These are phyloP conservation scores for Caenorhabditis sp. DNA, from an alignment of 2,888 invertebrate species.

Conservation along the genomic window DNA sequence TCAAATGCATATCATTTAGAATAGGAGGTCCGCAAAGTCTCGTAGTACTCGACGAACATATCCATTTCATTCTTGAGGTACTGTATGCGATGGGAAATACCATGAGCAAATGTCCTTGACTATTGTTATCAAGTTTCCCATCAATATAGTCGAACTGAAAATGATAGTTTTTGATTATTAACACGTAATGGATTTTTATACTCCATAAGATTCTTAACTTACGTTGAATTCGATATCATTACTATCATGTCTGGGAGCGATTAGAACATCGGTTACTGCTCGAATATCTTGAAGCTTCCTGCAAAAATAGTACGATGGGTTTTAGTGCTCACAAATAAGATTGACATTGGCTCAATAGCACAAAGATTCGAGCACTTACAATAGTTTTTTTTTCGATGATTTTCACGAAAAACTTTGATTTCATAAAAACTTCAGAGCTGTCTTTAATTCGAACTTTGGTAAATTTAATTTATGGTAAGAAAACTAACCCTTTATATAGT, in stretches of 20 bases:
- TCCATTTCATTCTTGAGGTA: background rate
- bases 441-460: no score
- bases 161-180: background rate
- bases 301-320: no score
- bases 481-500: conserved; percentile 1
- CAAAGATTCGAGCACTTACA: no score
- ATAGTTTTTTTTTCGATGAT: no score
- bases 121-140: background rate
- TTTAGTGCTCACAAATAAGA: no score
- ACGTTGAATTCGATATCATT: background rate
- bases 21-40: background rate
- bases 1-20: background rate
- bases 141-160: background rate
- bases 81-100: background rate
- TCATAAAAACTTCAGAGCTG: no score
- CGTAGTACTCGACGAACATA: background rate
- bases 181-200: no score
- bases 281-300: background rate
- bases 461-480: no score
- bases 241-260: background rate
- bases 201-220: no score
- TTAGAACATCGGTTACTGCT: background rate
- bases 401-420: no score
- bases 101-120: background rate
- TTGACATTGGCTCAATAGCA: no score